Conservation (phyloP, 2,113 vertebrate genomes). For the Antechinus stuartii region DNA sequence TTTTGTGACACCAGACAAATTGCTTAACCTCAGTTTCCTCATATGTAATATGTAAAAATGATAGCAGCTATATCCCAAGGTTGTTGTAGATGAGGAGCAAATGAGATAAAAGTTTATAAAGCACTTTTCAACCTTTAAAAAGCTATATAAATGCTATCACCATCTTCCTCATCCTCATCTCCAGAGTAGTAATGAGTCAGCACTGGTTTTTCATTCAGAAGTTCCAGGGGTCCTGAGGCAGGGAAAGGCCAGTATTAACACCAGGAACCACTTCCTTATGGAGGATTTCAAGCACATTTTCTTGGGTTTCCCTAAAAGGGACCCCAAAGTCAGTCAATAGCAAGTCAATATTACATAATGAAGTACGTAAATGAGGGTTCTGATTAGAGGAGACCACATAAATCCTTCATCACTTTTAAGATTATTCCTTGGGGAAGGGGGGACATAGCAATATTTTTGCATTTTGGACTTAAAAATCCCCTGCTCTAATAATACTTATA, state of each 20-base stretch:
- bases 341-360: conserved; percentile 12
- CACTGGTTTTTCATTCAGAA: background rate
- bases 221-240: background rate
- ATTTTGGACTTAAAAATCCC: conserved; percentile 73
- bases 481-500: conserved; percentile 70
- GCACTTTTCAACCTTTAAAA: background rate
- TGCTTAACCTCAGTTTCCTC: background rate
- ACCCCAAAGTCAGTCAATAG: background rate
- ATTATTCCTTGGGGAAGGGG: conserved; percentile 56
- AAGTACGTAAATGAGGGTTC: background rate
- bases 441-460: conserved; percentile 66
- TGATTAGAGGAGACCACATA: conserved; percentile 35
- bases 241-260: background rate
- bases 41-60: background rate
- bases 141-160: background rate
- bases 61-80: background rate
- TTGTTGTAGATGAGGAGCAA: background rate
- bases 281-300: background rate
- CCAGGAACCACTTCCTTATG: background rate
- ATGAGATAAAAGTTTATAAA: background rate
- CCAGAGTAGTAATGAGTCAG: background rate
- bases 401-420: conserved; percentile 67
- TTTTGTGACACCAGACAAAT: background rate
- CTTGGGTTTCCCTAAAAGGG: conserved; percentile 26
- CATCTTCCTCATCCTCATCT: background rate